A percentile compares a stretch with the other conserved stretches of the same genome.
Conservation (phyloP, 2,888 invertebrate genomes). For the Biston stratarius region DNA sequence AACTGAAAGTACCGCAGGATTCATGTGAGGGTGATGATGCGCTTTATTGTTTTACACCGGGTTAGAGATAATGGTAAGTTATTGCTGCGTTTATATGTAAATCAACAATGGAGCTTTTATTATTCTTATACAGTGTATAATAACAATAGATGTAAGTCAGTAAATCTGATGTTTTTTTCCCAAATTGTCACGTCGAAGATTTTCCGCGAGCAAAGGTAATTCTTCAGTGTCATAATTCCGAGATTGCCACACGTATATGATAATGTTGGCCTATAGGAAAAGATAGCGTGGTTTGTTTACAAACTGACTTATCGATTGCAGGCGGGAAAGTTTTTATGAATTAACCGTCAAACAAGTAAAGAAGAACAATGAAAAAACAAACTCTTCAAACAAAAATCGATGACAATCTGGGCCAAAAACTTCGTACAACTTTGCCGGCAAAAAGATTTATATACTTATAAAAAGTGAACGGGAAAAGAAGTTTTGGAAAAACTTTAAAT, state of each 20-base stretch:
- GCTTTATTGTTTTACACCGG: conserved; percentile 70
- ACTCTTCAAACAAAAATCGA: conserved; percentile 87
- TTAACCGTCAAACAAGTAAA: conserved; percentile 87
- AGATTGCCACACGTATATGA: background rate
- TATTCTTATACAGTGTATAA: background rate
- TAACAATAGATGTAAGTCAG: background rate
- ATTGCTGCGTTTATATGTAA: conserved; percentile 46
- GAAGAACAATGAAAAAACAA: conserved; percentile 87
- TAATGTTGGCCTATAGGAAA: conserved; percentile 18
- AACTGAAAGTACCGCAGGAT: conserved; percentile 63
- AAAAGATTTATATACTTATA: conserved; percentile 87
- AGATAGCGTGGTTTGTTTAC: conserved; percentile 72
- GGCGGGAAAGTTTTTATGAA: conserved; percentile 86
- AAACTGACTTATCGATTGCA: conserved; percentile 79
- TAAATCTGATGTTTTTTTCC: background rate
- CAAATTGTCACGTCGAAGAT: background rate
- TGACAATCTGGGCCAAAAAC: conserved; percentile 87
- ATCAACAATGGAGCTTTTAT: conserved; percentile 33
- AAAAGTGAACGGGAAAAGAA: conserved; percentile 84
- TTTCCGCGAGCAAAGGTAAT: background rate
- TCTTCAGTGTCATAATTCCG: background rate
- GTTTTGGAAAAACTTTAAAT: conserved; percentile 87
- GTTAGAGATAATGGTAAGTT: conserved; percentile 63
- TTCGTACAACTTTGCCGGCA: conserved; percentile 83
- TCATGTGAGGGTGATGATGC: conserved; percentile 62